phyloP scores from a whole-genome alignment of 2,888 invertebrate genomes.

The Troilus luridus region DNA sequence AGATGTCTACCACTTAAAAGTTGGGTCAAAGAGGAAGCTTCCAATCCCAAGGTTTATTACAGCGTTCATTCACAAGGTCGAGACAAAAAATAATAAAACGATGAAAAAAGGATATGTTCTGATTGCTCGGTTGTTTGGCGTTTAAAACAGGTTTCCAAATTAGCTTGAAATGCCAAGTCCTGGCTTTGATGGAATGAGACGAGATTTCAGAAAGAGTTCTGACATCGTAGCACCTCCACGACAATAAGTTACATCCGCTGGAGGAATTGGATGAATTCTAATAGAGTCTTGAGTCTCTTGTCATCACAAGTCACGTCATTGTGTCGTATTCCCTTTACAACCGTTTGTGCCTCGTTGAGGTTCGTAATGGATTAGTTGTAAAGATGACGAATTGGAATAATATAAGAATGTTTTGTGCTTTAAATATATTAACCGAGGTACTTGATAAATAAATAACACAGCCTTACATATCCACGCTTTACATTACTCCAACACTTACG shows the following conservation, averaged over 20 bases:
- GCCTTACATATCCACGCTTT: too few relatives aligned
- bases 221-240: neutral
- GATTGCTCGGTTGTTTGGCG: neutral
- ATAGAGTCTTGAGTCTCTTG: constrained; percentile 1
- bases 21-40: neutral
- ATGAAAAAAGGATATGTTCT: neutral
- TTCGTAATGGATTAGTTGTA: neutral
- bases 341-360: neutral
- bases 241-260: constrained; percentile 42
- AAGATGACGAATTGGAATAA: neutral
- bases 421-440: neutral
- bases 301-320: constrained; percentile 21
- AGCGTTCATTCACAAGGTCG: neutral
- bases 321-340: neutral
- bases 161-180: neutral
- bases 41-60: neutral
- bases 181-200: neutral
- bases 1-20: neutral
- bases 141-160: neutral
- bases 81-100: neutral
- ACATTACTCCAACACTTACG: too few relatives aligned
- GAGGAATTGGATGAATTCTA: neutral
- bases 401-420: neutral
- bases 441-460: neutral
- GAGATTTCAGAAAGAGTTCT: neutral